Percentiles rank a stretch among this genome's conserved stretches.
Conservation (phyloP, 2,113 vertebrate species). For the Pagrus major region DNA sequence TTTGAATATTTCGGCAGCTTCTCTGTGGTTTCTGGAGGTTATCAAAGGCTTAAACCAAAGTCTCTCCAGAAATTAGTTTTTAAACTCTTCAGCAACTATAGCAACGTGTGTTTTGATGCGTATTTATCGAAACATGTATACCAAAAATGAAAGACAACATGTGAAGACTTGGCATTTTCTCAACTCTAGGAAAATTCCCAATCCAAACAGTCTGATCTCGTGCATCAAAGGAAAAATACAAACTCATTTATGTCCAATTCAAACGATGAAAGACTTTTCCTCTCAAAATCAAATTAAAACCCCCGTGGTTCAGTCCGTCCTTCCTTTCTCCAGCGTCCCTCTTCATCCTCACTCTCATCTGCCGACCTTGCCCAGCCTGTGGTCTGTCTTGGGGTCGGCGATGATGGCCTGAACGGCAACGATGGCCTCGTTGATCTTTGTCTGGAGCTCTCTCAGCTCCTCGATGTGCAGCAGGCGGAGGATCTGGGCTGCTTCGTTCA, state of each 20-base stretch:
- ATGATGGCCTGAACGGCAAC: slow-evolving; percentile 98
- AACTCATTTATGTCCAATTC: slow-evolving; percentile 28
- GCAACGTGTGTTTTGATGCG: background rate
- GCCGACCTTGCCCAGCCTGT: slow-evolving; percentile 97
- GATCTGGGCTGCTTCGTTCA: slow-evolving; percentile 96
- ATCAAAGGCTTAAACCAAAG: slow-evolving; percentile 3
- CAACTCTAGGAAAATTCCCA: background rate
- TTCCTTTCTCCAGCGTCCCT: background rate
- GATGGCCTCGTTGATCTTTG: slow-evolving; percentile 97
- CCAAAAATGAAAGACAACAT: slow-evolving; percentile 19
- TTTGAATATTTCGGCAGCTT: slow-evolving; percentile 11
- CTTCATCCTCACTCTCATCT: slow-evolving; percentile 85
- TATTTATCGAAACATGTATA: background rate
- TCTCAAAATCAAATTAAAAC: slow-evolving; percentile 49
- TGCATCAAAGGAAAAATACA: slow-evolving; percentile 23
- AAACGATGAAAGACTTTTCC: slow-evolving; percentile 12
- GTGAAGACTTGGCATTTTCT: too few species aligned
- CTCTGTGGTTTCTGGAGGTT: background rate
- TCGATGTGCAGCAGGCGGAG: slow-evolving; percentile 96
- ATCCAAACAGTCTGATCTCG: background rate
- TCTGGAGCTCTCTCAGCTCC: slow-evolving; percentile 96
- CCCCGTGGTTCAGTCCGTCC: slow-evolving; percentile 19
- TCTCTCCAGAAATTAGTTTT: background rate
- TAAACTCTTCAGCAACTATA: background rate
- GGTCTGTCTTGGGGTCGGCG: slow-evolving; percentile 97